A percentile compares a stretch with the other conserved stretches of the same genome.
Evolutionary conservation across 1,140 invertebrate species (phyloP).

Genomic region (Aethina tumida): DNA sequence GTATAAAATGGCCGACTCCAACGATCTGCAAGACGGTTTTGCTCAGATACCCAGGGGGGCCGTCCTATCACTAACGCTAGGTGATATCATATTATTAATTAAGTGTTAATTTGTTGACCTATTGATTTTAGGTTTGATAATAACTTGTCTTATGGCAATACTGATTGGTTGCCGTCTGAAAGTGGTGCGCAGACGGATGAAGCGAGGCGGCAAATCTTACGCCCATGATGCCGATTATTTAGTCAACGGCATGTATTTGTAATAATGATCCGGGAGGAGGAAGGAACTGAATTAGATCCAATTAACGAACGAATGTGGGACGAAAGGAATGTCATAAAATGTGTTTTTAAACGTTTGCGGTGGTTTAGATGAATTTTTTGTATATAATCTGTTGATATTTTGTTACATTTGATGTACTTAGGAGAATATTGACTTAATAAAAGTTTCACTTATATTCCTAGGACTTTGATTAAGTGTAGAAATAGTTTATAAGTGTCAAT

Average conservation of each 20-base stretch:
- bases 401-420: no score
- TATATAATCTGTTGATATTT: no score
- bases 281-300: no score
- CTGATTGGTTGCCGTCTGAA: constrained; percentile 75
- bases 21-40: constrained; percentile 45
- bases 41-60: constrained; percentile 65
- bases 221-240: constrained; percentile 93
- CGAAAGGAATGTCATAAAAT: no score
- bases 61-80: constrained; percentile 71
- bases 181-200: constrained; percentile 59
- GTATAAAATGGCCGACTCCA: constrained; percentile 19
- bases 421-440: no score
- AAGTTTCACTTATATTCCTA: no score
- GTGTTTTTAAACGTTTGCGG: no score
- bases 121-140: constrained; percentile 48
- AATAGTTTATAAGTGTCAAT: no score
- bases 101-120: constrained; percentile 10
- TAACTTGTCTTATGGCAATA: constrained; percentile 52
- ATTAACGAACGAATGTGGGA: no score
- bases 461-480: no score
- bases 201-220: constrained; percentile 69
- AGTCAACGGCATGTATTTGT: constrained; percentile 96
- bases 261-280: no score
- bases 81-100: constrained; percentile 32
- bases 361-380: no score